Evolutionary conservation across 2,888 invertebrate genomes (phyloP), one percentile per base, ranked within the genome.

Genomic region (Pteria penguin): DNA sequence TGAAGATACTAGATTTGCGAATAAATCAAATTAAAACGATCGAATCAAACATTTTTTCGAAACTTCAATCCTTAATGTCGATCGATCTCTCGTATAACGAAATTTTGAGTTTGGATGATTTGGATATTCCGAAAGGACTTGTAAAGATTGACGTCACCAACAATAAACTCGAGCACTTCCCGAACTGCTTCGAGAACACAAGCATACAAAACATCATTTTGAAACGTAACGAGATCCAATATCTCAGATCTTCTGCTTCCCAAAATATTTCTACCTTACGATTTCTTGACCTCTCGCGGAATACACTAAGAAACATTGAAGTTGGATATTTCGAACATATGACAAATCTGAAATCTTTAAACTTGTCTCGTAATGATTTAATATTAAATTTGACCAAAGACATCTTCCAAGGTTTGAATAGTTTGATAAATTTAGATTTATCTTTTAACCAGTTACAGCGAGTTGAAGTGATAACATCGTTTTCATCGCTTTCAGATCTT

Each of bases 1-100:
- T 78, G 0, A 57, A 32, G 5, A 54, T 22, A 2, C 45, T 78
- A 18, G 31, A 36, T 11, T 14, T 78, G 1, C 14, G 32, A 4
- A 29, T 69, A 11, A 78, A 78, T 27, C n/a, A 26, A 1, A 24
- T 78, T 2, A 14, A 14, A 8, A 27, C 24, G 26, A 11, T 78
- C 26, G 58, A 22, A 8, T 31, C 52, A n/a, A 32, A 33, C 2
- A 27, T 70, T 8, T 62, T 78, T 5, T 32, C 22, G 18, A 2
- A 32, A 2, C 18, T 77, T 29, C 54, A 11, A 8, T 33, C 60
- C 14, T 32, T 77, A 2, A n/a, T 61, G 8, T 29, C 22, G 29
- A 11, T 77, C 3, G 65, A 70, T 60, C 45, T 77, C 24, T 73
- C 76, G 32, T 58, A 77, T 5, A 77, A 77, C 29, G 33, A 5